These are phyloP conservation scores for Haemorhous mexicanus DNA, from an alignment of 2,113 vertebrate genomes.

Conservation along the genomic window DNA sequence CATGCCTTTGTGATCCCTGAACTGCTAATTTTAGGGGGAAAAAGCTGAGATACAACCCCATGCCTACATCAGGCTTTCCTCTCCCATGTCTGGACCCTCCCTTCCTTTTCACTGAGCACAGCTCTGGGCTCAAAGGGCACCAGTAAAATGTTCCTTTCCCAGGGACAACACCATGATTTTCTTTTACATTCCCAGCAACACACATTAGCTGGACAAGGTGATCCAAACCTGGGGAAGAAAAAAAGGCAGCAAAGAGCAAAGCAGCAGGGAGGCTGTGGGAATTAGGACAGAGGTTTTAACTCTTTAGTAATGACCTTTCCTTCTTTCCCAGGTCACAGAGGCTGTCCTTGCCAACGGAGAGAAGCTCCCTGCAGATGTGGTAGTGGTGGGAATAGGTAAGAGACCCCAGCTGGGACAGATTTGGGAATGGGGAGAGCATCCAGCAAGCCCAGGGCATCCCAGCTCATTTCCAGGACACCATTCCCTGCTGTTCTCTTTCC, in stretches of 20 bases:
- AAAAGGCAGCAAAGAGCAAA: slow-evolving; percentile 4
- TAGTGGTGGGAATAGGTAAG: slow-evolving; percentile 83
- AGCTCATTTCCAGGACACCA: neutral
- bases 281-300: slow-evolving; percentile 25
- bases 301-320: neutral
- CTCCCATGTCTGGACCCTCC: neutral
- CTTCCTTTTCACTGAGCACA: neutral
- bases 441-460: neutral
- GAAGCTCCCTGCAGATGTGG: slow-evolving; percentile 77
- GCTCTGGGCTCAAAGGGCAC: neutral
- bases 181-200: neutral
- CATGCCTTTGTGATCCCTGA: neutral
- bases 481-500: neutral
- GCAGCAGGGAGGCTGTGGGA: slow-evolving; percentile 29
- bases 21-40: neutral
- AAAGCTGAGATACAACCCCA: neutral
- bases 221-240: neutral
- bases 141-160: neutral
- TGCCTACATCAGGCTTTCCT: neutral
- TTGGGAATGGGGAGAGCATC: neutral
- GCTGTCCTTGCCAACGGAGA: slow-evolving; percentile 74
- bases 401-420: neutral
- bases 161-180: neutral
- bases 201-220: neutral
- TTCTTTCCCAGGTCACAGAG: slow-evolving; percentile 73